These are phyloP conservation scores for Oreochromis niloticus DNA, from an alignment of 2,113 vertebrate genomes.

Conservation along the genomic window DNA sequence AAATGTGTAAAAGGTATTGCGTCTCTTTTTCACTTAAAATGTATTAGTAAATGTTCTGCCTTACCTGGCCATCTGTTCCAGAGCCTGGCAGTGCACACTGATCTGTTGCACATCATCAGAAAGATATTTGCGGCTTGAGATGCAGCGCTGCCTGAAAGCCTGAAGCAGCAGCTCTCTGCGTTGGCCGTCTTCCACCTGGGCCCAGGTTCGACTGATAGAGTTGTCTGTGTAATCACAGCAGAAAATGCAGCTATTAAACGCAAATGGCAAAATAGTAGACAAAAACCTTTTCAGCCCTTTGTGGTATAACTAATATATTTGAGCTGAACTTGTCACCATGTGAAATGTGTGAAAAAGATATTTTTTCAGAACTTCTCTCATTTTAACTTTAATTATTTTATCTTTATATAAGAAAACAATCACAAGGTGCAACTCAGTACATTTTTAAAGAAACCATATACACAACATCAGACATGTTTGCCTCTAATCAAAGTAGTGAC, in stretches of 20 bases:
- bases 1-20: neutral
- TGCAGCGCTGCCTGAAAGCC: slow-evolving; percentile 58
- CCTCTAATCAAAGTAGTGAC: neutral
- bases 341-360: neutral
- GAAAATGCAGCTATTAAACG: neutral
- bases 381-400: neutral
- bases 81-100: slow-evolving; percentile 26
- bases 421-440: neutral
- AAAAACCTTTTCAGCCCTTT: neutral
- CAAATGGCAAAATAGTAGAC: neutral
- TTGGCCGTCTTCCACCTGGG: slow-evolving; percentile 45
- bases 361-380: neutral
- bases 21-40: neutral
- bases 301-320: neutral
- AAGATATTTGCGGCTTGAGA: slow-evolving; percentile 21
- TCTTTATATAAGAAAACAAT: neutral
- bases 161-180: slow-evolving; percentile 60
- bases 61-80: slow-evolving; percentile 65
- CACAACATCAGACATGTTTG: neutral
- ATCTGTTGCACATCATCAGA: slow-evolving; percentile 37
- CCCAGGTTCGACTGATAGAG: slow-evolving; percentile 41
- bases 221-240: slow-evolving; percentile 44
- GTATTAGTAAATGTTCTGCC: neutral
- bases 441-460: neutral
- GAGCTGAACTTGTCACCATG: neutral